Conservation (phyloP, 2,888 invertebrate species). For the Athripsodes cinereus region DNA sequence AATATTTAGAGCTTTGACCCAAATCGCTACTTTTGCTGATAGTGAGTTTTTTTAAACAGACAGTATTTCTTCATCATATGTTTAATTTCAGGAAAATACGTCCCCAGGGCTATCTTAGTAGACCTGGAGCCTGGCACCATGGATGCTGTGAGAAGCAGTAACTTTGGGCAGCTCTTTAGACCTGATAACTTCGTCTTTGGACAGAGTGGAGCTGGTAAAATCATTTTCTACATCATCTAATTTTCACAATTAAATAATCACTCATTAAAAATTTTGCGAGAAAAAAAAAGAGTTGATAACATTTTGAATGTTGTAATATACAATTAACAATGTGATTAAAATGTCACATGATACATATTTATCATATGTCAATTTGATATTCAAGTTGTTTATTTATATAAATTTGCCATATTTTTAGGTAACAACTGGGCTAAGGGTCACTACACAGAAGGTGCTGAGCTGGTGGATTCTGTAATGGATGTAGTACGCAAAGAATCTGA, state of each 20-base stretch:
- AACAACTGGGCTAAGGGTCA: constrained; percentile 58
- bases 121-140: constrained; percentile 88
- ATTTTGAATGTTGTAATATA: too few species aligned
- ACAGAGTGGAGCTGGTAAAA: constrained; percentile 67
- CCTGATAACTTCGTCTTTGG: constrained; percentile 86
- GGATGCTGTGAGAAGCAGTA: constrained; percentile 76
- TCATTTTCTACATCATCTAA: too few species aligned
- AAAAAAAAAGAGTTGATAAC: too few species aligned
- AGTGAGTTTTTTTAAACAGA: too few species aligned
- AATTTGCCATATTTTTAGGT: constrained; percentile 13
- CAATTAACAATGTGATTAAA: too few species aligned
- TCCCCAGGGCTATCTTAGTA: constrained; percentile 78
- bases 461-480: constrained; percentile 65
- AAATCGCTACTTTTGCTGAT: too few species aligned
- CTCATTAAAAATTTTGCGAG: too few species aligned
- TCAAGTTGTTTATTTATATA: background rate
- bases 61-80: too few species aligned
- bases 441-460: constrained; percentile 69
- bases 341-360: too few species aligned
- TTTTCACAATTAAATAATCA: too few species aligned
- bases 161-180: constrained; percentile 74
- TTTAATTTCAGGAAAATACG: constrained; percentile 56
- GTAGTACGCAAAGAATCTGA: constrained; percentile 66
- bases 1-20: too few species aligned
- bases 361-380: too few species aligned